Conservation (phyloP, 2,888 invertebrate species). For the Epistrophe grossulariae region DNA sequence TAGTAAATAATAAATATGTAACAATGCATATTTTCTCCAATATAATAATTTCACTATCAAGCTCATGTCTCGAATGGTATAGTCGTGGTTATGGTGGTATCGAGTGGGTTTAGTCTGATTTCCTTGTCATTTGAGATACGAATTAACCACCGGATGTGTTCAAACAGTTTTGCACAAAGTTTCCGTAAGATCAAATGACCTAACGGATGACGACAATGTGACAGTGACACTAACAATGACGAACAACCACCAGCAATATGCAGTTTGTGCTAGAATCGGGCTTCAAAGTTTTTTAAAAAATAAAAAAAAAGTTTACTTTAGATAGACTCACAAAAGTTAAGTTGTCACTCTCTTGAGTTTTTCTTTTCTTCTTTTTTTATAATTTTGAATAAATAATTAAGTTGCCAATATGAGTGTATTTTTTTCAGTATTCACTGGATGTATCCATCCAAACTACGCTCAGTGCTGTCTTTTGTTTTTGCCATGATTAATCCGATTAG, state of each 20-base stretch:
- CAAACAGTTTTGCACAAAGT: constrained; percentile 43
- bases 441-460: constrained; percentile 14
- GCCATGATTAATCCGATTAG: constrained; percentile 66
- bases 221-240: not conserved
- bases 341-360: constrained; percentile 48
- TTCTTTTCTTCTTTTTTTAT: not conserved
- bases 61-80: not conserved
- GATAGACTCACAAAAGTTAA: constrained; percentile 19
- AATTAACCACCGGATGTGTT: constrained; percentile 59
- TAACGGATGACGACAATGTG: constrained; percentile 2
- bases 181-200: constrained; percentile 58
- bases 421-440: constrained; percentile 23
- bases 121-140: constrained; percentile 59
- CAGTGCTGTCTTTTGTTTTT: constrained; percentile 30
- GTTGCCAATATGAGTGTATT: constrained; percentile 26
- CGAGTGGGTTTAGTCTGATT: constrained; percentile 41
- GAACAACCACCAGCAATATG: not conserved
- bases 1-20: not conserved
- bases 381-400: constrained; percentile 61
- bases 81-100: not conserved
- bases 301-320: not conserved
- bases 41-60: constrained; percentile 29
- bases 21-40: not conserved
- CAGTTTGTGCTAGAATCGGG: constrained; percentile 37
- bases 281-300: constrained; percentile 18